Evolutionary conservation across 2,113 vertebrate species (phyloP).

Genomic region (Sula dactylatra): DNA sequence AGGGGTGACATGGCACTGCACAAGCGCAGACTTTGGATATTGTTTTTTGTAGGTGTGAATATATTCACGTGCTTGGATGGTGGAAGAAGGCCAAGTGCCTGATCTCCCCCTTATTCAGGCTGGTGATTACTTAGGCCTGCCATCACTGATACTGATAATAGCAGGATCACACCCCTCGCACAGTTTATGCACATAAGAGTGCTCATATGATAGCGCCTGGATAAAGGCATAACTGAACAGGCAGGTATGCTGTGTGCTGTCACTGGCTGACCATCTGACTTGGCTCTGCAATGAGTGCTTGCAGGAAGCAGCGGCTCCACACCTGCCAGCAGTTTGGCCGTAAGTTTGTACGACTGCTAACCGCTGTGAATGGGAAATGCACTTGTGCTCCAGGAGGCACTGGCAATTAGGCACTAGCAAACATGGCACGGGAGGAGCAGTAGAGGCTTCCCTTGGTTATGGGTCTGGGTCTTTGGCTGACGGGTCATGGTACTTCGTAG

Average conservation of each 20-base stretch:
- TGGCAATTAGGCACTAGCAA: accelerated
- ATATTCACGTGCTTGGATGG: accelerated
- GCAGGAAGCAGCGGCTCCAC: background rate
- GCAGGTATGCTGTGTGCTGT: accelerated
- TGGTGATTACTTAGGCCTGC: background rate
- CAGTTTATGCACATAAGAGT: background rate
- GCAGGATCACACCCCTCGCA: background rate
- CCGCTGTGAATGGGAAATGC: accelerated
- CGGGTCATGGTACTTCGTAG: background rate
- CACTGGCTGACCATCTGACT: accelerated
- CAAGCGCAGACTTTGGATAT: accelerated
- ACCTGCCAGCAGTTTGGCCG: accelerated
- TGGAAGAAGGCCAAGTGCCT: background rate
- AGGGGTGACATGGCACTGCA: accelerated
- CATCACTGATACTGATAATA: accelerated
- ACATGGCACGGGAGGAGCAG: background rate
- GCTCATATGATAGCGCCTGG: accelerated
- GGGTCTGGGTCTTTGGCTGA: background rate
- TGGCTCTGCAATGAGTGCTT: accelerated
- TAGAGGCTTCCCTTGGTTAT: background rate
- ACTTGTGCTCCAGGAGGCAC: background rate
- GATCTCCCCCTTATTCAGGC: background rate
- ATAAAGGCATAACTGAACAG: background rate
- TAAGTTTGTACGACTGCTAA: background rate
- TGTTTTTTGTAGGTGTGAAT: background rate